These are phyloP conservation scores for Sussaba pulchella DNA, from an alignment of 2,888 invertebrate genomes.

Conservation along the genomic window DNA sequence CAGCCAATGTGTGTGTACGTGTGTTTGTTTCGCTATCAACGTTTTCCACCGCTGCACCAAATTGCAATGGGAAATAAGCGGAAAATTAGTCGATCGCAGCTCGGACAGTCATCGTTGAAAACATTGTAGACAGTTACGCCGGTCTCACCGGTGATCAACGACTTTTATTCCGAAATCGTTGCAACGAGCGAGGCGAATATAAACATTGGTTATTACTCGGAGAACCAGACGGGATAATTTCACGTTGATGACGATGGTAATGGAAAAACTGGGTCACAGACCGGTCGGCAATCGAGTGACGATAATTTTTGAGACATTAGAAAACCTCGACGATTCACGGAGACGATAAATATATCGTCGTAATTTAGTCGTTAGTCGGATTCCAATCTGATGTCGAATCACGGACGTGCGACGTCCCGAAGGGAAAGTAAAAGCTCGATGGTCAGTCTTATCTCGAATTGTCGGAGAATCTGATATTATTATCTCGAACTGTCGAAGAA, in stretches of 20 bases:
- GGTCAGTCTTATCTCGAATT: neutral
- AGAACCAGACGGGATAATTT: conserved; percentile 39
- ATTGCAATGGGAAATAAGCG: neutral
- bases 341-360: conserved; percentile 4
- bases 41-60: neutral
- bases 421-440: conserved; percentile 8
- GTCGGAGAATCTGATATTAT: neutral
- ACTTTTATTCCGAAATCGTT: neutral
- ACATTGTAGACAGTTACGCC: too few relatives aligned
- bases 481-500: too few relatives aligned
- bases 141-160: conserved; percentile 30
- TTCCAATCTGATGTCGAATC: neutral
- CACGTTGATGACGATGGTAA: neutral
- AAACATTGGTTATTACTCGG: conserved; percentile 23
- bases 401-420: neutral
- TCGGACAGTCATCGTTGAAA: neutral
- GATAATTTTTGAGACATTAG: conserved; percentile 46
- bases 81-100: neutral
- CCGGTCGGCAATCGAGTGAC: conserved; percentile 14
- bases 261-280: conserved; percentile 49
- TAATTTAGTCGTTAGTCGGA: conserved; percentile 10
- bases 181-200: neutral
- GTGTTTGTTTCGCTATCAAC: too few relatives aligned
- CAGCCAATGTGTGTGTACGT: too few relatives aligned
- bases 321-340: conserved; percentile 50